These are phyloP conservation scores for Holotrichia oblita DNA, from an alignment of 1,140 invertebrate species.

Conservation along the genomic window DNA sequence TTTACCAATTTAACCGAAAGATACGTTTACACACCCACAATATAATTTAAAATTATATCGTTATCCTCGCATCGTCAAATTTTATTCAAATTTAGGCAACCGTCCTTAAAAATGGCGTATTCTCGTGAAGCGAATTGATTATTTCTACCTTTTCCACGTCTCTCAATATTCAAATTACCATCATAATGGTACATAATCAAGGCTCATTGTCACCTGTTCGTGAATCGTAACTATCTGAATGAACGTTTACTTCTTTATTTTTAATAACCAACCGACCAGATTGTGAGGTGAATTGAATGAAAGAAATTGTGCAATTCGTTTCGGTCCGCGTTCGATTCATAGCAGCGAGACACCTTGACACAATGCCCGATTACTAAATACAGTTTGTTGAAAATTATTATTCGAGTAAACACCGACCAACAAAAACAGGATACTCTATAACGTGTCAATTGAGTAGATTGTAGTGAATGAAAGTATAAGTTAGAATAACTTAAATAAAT, in stretches of 20 bases:
- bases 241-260: neutral
- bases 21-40: too few relatives aligned
- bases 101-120: neutral
- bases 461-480: too few relatives aligned
- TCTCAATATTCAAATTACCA: constrained; percentile 7
- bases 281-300: constrained; percentile 1
- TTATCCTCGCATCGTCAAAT: too few relatives aligned
- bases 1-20: too few relatives aligned
- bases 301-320: constrained; percentile 15
- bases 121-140: neutral
- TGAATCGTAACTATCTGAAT: neutral
- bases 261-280: neutral
- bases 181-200: neutral
- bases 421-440: too few relatives aligned
- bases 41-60: too few relatives aligned
- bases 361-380: constrained; percentile 12
- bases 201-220: neutral
- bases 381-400: neutral
- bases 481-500: too few relatives aligned
- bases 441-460: too few relatives aligned
- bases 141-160: neutral
- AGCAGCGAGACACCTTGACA: neutral
- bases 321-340: neutral
- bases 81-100: too few relatives aligned
- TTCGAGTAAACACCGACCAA: neutral